These are phyloP conservation scores for Montipora capricornis DNA, from an alignment of 64 coral and sea anemone species.

Conservation along the genomic window DNA sequence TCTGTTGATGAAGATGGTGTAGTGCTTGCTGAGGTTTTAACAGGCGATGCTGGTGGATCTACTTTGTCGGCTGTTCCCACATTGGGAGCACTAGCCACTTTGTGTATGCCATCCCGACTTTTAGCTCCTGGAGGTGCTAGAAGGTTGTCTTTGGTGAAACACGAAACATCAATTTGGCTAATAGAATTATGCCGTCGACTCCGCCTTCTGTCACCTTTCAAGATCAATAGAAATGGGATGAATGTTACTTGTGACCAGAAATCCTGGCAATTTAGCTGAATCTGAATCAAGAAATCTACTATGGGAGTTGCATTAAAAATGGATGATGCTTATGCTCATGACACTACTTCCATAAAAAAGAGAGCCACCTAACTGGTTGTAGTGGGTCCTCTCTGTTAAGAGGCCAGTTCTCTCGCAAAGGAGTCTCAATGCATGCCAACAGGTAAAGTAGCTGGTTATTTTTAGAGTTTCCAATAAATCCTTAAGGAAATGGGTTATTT, in stretches of 20 bases:
- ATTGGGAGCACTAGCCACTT: slow-evolving; percentile 73
- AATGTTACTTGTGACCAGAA: neutral
- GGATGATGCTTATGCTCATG: too few species aligned
- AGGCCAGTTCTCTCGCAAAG: too few species aligned
- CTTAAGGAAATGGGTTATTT: too few species aligned
- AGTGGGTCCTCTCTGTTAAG: neutral
- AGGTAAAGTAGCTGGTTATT: too few species aligned
- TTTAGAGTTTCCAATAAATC: too few species aligned
- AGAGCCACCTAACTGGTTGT: too few species aligned
- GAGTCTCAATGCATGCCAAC: too few species aligned
- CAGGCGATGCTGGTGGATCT: slow-evolving; percentile 72
- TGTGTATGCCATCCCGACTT: slow-evolving; percentile 55
- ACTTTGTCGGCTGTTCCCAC: slow-evolving; percentile 67
- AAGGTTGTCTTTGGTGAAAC: slow-evolving; percentile 16
- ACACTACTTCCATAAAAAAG: too few species aligned
- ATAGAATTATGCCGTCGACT: slow-evolving; percentile 94
- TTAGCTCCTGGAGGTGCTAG: slow-evolving; percentile 31
- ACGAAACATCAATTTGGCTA: slow-evolving; percentile 71
- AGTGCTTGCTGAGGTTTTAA: slow-evolving; percentile 85
- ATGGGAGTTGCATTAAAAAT: too few species aligned
- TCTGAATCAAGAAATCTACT: too few species aligned
- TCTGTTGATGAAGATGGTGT: slow-evolving; percentile 91
- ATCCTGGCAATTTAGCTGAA: neutral
- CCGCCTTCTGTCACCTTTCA: slow-evolving; percentile 86
- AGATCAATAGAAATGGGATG: neutral